Conservation (phyloP, 2,113 vertebrate species). For the Oncorhynchus nerka region DNA sequence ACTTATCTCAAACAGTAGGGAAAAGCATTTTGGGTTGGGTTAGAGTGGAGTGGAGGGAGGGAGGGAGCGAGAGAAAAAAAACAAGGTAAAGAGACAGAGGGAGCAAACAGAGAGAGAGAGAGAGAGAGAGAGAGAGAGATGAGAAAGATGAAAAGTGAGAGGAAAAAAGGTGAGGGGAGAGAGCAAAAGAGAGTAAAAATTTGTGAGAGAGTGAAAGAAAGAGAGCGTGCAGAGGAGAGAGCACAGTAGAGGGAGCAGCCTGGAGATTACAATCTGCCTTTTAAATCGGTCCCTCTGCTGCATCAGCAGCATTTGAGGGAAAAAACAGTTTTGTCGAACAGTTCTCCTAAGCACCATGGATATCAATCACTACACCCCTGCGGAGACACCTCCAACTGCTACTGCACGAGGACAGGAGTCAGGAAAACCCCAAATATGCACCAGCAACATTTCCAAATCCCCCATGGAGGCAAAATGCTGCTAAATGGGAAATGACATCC, state of each 20-base stretch:
- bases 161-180: neutral
- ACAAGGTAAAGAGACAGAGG: neutral
- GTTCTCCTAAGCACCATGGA: neutral
- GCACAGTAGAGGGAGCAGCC: neutral
- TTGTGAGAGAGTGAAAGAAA: neutral
- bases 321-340: neutral
- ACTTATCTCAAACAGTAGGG: constrained; percentile 50
- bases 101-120: neutral
- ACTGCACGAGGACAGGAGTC: neutral
- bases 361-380: neutral
- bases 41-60: constrained; percentile 26
- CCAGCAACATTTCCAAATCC: neutral
- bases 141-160: neutral
- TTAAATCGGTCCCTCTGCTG: constrained; percentile 33
- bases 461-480: too few relatives aligned
- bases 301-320: constrained; percentile 14
- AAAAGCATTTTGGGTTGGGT: constrained; percentile 42
- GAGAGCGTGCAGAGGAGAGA: neutral
- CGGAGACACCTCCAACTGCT: neutral
- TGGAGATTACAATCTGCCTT: constrained; percentile 31
- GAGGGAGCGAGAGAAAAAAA: constrained; percentile 12
- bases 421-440: neutral
- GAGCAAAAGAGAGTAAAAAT: neutral
- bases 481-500: too few relatives aligned
- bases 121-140: neutral